These are phyloP conservation scores for Rhorus exstirpatorius DNA, from an alignment of 2,888 invertebrate genomes.

Conservation along the genomic window DNA sequence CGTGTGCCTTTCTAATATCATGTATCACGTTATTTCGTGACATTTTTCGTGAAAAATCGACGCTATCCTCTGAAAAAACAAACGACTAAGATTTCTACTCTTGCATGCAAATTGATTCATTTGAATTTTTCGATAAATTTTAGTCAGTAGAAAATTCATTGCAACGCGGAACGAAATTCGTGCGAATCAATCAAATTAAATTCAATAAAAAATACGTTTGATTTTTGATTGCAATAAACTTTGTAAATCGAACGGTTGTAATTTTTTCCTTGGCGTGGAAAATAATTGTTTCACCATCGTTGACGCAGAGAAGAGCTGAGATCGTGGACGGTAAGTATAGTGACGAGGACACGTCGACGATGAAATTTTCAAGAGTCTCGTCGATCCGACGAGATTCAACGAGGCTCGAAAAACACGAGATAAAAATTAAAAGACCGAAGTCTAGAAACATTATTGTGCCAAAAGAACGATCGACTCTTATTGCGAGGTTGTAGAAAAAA, in stretches of 20 bases:
- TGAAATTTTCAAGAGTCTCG: constrained; percentile 67
- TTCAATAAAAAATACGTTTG: too few species aligned
- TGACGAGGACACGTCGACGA: constrained; percentile 69
- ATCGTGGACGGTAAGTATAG: constrained; percentile 73
- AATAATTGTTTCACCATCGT: constrained; percentile 67
- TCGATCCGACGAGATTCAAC: constrained; percentile 63
- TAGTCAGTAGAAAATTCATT: too few species aligned
- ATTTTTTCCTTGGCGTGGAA: constrained; percentile 15
- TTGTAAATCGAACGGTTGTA: background rate
- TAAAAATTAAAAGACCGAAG: constrained; percentile 30
- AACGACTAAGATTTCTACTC: background rate
- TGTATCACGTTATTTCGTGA: constrained; percentile 73
- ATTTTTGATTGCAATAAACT: background rate
- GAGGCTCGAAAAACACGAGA: constrained; percentile 14
- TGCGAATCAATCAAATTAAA: too few species aligned
- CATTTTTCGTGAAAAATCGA: constrained; percentile 73
- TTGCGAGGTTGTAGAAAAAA: constrained; percentile 17
- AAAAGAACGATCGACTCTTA: background rate
- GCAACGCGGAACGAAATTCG: too few species aligned
- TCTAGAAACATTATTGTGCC: constrained; percentile 16
- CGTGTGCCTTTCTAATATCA: constrained; percentile 63
- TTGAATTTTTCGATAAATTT: too few species aligned
- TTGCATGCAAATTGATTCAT: background rate
- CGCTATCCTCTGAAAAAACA: constrained; percentile 71
- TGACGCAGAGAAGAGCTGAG: constrained; percentile 74